Percentiles rank a stretch among this genome's conserved stretches.
phyloP scores from a whole-genome alignment of 2,888 invertebrate genomes.

The Clivina fossor region DNA sequence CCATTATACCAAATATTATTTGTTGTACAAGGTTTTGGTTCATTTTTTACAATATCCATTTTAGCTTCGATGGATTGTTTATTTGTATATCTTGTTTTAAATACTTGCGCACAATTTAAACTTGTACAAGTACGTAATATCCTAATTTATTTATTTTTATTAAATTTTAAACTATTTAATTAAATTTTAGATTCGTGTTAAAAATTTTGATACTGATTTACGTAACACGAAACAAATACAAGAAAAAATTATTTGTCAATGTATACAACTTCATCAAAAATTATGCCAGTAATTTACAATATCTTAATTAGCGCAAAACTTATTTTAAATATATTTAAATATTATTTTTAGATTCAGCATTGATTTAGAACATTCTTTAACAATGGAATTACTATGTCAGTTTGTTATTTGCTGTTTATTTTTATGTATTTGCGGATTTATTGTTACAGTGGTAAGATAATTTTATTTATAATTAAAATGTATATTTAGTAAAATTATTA shows the following conservation, averaged over 20 bases:
- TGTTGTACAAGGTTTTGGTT: constrained; percentile 10
- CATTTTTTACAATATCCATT: constrained; percentile 20
- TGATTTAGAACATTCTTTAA: constrained; percentile 14
- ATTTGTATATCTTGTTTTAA: constrained; percentile 13
- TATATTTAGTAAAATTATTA: background rate
- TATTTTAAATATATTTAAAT: background rate
- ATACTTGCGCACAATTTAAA: constrained; percentile 17
- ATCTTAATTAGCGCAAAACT: background rate
- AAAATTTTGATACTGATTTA: constrained; percentile 6
- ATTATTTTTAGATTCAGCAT: constrained; percentile 13
- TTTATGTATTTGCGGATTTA: constrained; percentile 18
- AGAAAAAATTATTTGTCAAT: constrained; percentile 8
- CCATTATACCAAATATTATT: constrained; percentile 18
- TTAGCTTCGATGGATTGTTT: constrained; percentile 18
- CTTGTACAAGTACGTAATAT: constrained; percentile 10
- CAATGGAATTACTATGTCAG: constrained; percentile 12
- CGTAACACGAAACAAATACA: background rate
- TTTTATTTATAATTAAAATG: constrained; percentile 1
- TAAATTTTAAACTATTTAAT: background rate
- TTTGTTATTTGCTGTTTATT: constrained; percentile 19
- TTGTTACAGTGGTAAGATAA: constrained; percentile 13
- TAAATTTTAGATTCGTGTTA: constrained; percentile 2
- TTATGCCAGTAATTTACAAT: constrained; percentile 4
- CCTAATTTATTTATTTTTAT: background rate
- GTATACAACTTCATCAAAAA: constrained; percentile 14